phyloP scores from a whole-genome alignment of 1,140 invertebrate genomes.

The Himalopsyche phryganea region DNA sequence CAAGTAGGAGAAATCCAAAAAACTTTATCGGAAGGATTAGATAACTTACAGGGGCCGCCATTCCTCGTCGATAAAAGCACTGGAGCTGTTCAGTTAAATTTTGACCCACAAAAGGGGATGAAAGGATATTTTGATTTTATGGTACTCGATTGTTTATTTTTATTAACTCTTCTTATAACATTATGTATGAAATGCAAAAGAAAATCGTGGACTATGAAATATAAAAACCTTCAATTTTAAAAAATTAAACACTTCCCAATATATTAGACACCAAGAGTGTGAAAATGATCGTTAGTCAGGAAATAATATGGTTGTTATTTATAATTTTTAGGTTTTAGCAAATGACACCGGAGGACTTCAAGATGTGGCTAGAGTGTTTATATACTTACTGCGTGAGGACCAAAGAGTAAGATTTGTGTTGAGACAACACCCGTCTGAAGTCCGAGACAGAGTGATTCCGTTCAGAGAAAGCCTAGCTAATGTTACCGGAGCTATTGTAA shows the following conservation, averaged over 20 bases:
- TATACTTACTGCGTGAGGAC: conserved; percentile 88
- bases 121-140: conserved; percentile 95
- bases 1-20: conserved; percentile 73
- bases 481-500: conserved; percentile 87
- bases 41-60: conserved; percentile 72
- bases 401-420: conserved; percentile 89
- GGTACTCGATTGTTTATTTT: conserved; percentile 52
- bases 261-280: too few species aligned
- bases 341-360: conserved; percentile 79
- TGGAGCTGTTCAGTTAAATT: conserved; percentile 84
- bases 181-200: too few species aligned
- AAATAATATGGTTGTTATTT: too few species aligned
- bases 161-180: too few species aligned
- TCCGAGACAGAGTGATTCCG: conserved; percentile 71
- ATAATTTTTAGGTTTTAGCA: conserved; percentile 69
- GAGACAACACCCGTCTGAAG: conserved; percentile 81
- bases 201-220: too few species aligned
- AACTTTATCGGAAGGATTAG: conserved; percentile 81
- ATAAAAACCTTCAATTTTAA: too few species aligned
- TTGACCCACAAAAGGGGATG: conserved; percentile 94
- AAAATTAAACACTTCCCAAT: not conserved
- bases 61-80: conserved; percentile 79
- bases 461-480: conserved; percentile 74
- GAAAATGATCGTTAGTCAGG: too few species aligned
- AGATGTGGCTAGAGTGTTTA: conserved; percentile 79